Conservation (phyloP, 2,113 vertebrate genomes). For the Dasyornis broadbenti region DNA sequence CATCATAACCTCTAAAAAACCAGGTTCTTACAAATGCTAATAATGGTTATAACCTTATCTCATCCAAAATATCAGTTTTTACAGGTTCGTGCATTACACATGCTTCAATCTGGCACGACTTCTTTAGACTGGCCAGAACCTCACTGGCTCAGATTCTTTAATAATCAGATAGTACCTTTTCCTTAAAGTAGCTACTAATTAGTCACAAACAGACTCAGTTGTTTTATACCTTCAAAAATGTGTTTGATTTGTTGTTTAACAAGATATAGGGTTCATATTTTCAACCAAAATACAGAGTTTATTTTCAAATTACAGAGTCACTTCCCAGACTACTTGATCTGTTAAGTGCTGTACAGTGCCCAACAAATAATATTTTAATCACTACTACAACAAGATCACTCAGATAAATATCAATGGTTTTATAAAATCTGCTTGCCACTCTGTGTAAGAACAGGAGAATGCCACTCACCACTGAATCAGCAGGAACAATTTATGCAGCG, state of each 20-base stretch:
- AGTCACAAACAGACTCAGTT: neutral
- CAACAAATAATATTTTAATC: neutral
- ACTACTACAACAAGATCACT: neutral
- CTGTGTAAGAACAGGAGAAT: neutral
- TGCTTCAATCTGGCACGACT: neutral
- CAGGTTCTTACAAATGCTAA: neutral
- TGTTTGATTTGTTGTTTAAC: neutral
- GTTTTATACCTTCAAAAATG: neutral
- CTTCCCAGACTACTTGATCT: neutral
- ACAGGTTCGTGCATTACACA: neutral
- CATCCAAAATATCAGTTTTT: neutral
- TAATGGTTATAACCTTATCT: neutral
- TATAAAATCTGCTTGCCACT: neutral
- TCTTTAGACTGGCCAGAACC: neutral
- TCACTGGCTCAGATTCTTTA: neutral
- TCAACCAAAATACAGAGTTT: neutral
- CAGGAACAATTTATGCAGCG: neutral
- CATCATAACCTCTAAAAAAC: neutral
- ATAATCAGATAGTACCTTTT: neutral
- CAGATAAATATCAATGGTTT: neutral
- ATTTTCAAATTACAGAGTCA: neutral
- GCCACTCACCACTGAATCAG: neutral
- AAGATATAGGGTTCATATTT: neutral
- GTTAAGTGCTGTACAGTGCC: neutral
- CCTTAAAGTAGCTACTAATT: neutral